Conservation (phyloP, 64 coral and sea anemone species). For the Dendrophyllia cribrosa region DNA sequence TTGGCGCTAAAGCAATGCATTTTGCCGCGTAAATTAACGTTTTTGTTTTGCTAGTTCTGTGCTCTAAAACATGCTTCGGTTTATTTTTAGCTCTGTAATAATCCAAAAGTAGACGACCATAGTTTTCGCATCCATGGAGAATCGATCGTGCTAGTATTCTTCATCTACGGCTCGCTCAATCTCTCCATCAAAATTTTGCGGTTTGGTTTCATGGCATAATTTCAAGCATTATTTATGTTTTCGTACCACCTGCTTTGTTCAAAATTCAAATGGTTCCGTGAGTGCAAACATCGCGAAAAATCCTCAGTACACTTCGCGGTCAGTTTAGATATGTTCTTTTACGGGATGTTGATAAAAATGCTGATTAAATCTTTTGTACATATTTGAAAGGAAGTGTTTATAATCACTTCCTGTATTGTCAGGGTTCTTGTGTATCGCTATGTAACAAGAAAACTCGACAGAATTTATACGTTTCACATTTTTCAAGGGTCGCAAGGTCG, state of each 20-base stretch:
- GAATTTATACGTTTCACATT: neutral
- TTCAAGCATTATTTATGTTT: neutral
- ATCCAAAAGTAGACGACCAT: neutral
- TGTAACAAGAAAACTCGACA: constrained; percentile 8
- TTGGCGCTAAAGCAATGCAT: constrained; percentile 30
- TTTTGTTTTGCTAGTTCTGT: neutral
- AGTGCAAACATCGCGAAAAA: neutral
- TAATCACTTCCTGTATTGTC: neutral
- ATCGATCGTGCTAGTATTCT: neutral
- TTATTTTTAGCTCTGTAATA: neutral
- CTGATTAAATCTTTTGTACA: neutral
- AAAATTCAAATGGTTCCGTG: neutral
- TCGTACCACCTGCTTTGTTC: neutral
- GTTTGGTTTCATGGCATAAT: constrained; percentile 10
- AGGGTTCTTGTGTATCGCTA: neutral
- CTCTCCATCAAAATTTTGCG: neutral
- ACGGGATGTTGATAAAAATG: neutral
- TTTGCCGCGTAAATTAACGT: constrained; percentile 25
- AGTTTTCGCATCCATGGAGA: neutral
- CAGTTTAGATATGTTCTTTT: too few species aligned
- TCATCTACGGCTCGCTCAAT: neutral
- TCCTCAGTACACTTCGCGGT: neutral
- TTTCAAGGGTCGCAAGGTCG: neutral
- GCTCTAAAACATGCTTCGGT: neutral
- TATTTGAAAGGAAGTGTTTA: neutral